Percentiles rank a stretch among this genome's conserved stretches.
Evolutionary conservation across 2,113 vertebrate species (phyloP).

Genomic region (Passer domesticus): DNA sequence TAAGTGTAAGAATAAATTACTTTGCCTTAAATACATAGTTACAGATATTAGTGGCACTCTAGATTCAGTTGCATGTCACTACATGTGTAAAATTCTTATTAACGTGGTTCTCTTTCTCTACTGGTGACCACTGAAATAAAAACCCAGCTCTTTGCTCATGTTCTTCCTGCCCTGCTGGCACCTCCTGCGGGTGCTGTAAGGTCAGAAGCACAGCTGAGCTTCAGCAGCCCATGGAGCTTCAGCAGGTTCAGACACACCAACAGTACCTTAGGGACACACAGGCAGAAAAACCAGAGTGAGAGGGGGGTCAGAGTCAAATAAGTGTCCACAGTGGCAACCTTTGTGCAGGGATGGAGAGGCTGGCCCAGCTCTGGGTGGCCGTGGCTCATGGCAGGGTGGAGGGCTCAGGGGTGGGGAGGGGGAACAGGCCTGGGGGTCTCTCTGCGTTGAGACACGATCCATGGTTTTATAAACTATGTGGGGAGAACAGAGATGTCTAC

Average conservation of each 20-base stretch:
- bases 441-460: not conserved
- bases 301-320: not conserved
- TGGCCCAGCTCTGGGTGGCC: not conserved
- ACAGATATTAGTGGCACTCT: not conserved
- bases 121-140: not conserved
- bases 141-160: not conserved
- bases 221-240: not conserved
- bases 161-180: not conserved
- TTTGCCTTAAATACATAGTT: not conserved
- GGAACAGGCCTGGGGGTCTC: rapidly evolving
- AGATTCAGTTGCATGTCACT: not conserved
- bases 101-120: not conserved
- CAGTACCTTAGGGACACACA: not conserved
- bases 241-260: not conserved
- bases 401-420: not conserved
- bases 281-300: not conserved
- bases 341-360: not conserved
- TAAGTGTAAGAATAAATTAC: not conserved
- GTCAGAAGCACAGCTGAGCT: not conserved
- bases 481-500: not conserved
- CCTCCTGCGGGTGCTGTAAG: not conserved
- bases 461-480: not conserved
- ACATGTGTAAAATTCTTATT: not conserved
- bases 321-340: not conserved
- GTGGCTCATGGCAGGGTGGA: not conserved